These are phyloP conservation scores for Piaya cayana DNA, from an alignment of 2,113 vertebrate genomes.

Conservation along the genomic window DNA sequence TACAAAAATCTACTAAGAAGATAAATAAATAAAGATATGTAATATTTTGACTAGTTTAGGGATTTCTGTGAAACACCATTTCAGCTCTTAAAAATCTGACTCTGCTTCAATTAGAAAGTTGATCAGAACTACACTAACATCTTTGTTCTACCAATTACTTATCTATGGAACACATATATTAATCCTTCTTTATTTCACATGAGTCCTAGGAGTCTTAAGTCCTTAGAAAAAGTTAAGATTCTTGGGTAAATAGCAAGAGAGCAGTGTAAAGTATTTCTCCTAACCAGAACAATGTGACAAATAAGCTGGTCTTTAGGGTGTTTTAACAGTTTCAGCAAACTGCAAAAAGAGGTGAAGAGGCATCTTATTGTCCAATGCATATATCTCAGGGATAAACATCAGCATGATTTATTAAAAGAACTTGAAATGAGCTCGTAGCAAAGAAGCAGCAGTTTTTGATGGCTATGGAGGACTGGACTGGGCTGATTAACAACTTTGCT, in stretches of 20 bases:
- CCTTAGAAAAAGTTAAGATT: neutral
- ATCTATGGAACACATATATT: neutral
- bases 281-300: constrained; percentile 3
- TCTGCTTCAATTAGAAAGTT: neutral
- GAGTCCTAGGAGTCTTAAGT: neutral
- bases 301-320: neutral
- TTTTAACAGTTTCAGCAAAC: constrained; percentile 22
- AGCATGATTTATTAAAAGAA: constrained; percentile 10
- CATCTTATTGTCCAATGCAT: neutral
- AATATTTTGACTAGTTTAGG: neutral
- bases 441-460: constrained; percentile 26
- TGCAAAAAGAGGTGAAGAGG: constrained; percentile 20
- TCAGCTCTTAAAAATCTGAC: neutral
- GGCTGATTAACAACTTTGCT: neutral
- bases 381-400: neutral
- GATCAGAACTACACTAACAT: neutral
- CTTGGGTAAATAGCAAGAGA: neutral
- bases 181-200: neutral
- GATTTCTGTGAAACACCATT: neutral
- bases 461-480: neutral
- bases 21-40: neutral
- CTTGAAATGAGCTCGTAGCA: constrained; percentile 25
- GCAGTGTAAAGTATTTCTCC: neutral
- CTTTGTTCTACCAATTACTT: neutral
- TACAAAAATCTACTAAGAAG: neutral